phyloP scores from a whole-genome alignment of 2,888 invertebrate genomes.

The Cheilosia variabilis region DNA sequence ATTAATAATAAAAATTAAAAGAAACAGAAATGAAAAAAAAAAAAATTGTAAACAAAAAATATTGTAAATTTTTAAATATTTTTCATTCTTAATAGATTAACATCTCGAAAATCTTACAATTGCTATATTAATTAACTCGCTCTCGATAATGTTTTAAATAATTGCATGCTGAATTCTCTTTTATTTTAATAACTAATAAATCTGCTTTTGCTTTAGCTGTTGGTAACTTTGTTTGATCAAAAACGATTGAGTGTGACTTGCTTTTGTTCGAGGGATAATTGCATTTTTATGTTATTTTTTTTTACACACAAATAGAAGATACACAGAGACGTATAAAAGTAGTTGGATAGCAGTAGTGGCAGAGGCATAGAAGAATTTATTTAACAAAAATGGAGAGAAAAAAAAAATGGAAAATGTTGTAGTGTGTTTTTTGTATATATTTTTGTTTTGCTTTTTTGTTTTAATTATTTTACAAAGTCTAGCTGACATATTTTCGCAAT shows the following conservation, averaged over 20 bases:
- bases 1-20: conserved; percentile 71
- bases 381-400: conserved; percentile 76
- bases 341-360: conserved; percentile 60
- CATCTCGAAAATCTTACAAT: conserved; percentile 74
- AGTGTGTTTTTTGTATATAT: conserved; percentile 73
- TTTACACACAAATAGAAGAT: conserved; percentile 74
- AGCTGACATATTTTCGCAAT: conserved; percentile 68
- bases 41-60: conserved; percentile 65
- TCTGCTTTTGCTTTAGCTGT: conserved; percentile 26
- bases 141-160: conserved; percentile 56
- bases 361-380: conserved; percentile 70
- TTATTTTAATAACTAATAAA: conserved; percentile 32
- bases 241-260: conserved; percentile 49
- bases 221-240: conserved; percentile 39
- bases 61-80: conserved; percentile 58
- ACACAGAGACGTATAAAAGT: conserved; percentile 53
- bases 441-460: conserved; percentile 63
- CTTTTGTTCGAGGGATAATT: conserved; percentile 53
- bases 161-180: conserved; percentile 59
- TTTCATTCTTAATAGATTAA: conserved; percentile 68
- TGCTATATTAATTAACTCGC: conserved; percentile 67
- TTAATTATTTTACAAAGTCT: conserved; percentile 76
- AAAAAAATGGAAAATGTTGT: conserved; percentile 75
- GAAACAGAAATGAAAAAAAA: conserved; percentile 47
- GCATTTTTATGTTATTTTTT: conserved; percentile 18